phyloP scores from a whole-genome alignment of 2,797 vertebrate species.

The Sphenopsis melanotis region DNA sequence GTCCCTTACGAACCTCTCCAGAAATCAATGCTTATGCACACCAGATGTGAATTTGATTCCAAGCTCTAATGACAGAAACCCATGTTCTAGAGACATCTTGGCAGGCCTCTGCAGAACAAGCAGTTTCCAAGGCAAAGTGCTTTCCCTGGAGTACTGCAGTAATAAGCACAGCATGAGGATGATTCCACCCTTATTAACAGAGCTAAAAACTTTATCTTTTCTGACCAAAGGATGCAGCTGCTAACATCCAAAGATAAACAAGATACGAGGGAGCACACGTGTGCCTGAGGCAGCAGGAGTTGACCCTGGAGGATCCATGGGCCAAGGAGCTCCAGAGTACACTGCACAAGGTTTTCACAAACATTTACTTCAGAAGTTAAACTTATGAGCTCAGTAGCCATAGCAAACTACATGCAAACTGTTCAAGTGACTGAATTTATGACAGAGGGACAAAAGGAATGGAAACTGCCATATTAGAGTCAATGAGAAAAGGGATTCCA shows the following conservation, averaged over 20 bases:
- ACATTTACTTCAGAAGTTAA: background rate
- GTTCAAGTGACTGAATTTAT: background rate
- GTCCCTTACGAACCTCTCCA: background rate
- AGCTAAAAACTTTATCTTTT: background rate
- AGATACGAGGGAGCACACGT: background rate
- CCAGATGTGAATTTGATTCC: background rate
- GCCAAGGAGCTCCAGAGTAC: background rate
- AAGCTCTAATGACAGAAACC: background rate
- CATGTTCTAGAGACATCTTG: background rate
- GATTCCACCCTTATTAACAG: background rate
- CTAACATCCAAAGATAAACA: conserved; percentile 4
- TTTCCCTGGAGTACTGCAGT: background rate
- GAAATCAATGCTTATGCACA: background rate
- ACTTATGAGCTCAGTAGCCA: background rate
- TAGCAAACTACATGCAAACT: background rate
- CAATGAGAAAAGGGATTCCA: background rate
- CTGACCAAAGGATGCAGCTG: background rate
- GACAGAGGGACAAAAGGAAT: background rate
- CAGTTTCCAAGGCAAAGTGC: background rate
- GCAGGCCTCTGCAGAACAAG: background rate
- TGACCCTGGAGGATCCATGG: background rate
- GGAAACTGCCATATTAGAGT: background rate
- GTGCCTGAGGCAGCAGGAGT: background rate
- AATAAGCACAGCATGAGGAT: background rate
- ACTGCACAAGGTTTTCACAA: background rate